Evolutionary conservation across 2,888 invertebrate genomes (phyloP), one percentile per base, ranked within the genome.

Genomic region (Campopleginae sp.): DNA sequence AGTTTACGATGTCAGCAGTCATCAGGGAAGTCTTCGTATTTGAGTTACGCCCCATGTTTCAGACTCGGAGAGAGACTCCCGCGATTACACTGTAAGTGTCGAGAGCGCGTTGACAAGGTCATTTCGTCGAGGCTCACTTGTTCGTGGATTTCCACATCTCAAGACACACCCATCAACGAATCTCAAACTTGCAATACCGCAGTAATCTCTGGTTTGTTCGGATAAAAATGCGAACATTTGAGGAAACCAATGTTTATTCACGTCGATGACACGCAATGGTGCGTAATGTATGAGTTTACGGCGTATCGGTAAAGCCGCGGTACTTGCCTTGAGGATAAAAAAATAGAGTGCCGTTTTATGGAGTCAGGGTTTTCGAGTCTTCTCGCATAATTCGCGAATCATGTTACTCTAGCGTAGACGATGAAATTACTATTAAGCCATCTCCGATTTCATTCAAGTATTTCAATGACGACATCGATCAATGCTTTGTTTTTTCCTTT

Each of bases 51-150:
- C 71, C 76, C 31, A 63, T 82, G 72, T 82, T 72, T 77, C 72
- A 68, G 63, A 12, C 72, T 72, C 63, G 27, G 33, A 79, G 70
- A 82, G 23, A 80, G 68, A 72, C 65, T 48, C 44, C 48, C 23
- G 42, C 23, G 46, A 71, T 65, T 79, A 58, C 63, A 75, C 61
- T 66, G 58, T 42, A 71, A 75, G 58, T 75, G 66, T 33, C 54
- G 80, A 80, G 76, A 70, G 65, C 79, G 78, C 83, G 89, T 88
- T 90, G 90, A 90, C 90, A 91, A 91, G 91, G 91, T 83, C 90
- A 80, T 80, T 74, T 66, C 80, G 83, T 81, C 86, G 85, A 88
- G 89, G 90, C 82, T 85, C 51, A 46, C 82, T 71, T 66, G 46
- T 66, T 31, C 77, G 54, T 44, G 68, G 80, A 82, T 86, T 86